Conservation (phyloP, 2,888 invertebrate species). For the Koerneria pararmatus region DNA sequence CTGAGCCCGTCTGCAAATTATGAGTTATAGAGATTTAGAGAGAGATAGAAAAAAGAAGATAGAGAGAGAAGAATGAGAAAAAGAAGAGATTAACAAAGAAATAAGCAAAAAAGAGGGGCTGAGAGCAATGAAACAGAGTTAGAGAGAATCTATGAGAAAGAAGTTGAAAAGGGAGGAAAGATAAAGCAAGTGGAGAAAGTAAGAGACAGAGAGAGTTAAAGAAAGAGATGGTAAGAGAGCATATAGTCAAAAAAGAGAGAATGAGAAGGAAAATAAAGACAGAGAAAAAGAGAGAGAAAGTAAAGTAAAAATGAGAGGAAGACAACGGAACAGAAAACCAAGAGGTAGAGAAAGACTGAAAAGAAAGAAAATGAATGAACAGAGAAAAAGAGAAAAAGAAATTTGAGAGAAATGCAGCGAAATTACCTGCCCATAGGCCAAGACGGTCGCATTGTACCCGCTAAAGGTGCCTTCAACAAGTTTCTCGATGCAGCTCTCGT, state of each 20-base stretch:
- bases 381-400: slow-evolving; percentile 13
- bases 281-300: not conserved
- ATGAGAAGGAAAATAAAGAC: not conserved
- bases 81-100: too few relatives aligned
- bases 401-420: not conserved
- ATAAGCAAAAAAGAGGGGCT: too few relatives aligned
- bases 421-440: slow-evolving; percentile 87
- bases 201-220: too few relatives aligned
- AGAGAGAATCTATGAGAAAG: too few relatives aligned
- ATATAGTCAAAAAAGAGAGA: too few relatives aligned
- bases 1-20: slow-evolving; percentile 81
- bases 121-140: too few relatives aligned
- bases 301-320: slow-evolving; percentile 12
- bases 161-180: too few relatives aligned
- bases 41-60: too few relatives aligned
- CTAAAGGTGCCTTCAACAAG: slow-evolving; percentile 87
- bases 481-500: slow-evolving; percentile 77
- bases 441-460: slow-evolving; percentile 94
- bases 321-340: not conserved
- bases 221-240: too few relatives aligned
- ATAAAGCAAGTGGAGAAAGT: too few relatives aligned
- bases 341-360: slow-evolving; percentile 12
- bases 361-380: slow-evolving; percentile 5
- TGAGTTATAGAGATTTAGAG: too few relatives aligned
- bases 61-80: too few relatives aligned